Evolutionary conservation across 2,888 invertebrate species (phyloP), one percentile per base, ranked within the genome.

Genomic region (Zaprionus lineosus): DNA sequence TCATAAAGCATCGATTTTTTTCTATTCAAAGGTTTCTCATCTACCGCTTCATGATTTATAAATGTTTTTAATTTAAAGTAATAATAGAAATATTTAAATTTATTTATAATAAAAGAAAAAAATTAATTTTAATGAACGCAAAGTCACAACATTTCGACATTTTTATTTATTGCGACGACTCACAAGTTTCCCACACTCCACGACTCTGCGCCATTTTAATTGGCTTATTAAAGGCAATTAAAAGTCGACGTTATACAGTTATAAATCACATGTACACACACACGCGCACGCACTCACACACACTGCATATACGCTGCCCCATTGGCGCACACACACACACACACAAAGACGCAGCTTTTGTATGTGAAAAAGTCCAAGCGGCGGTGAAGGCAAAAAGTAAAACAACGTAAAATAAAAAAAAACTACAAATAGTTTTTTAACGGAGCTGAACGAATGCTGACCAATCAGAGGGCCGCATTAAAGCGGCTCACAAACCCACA

Each of bases 351-450:
- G n/a, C 50, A 57, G 37, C 58, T 61, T 60, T 75, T 79, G 52
- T 59, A 18, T n/a, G 55, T 50, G 62, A 31, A 73, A n/a, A 66
- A 70, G 58, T 53, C 53, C 68, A 74, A 61, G 59, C 53, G 67
- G 71, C 43, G 63, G 72, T 53, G 65, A 41, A 12, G 14, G 4
- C 43, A 31, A 34, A 36, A 39, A 57, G 60, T 58, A 59, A 58
- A 55, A 15, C 47, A 46, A 37, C 37, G 24, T 41, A 51, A 18
- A 15, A 44, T 34, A 43, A 39, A 12, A 28, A 67, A 56, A 61
- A 64, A 61, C 61, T 64, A 61, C 81, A 83, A 83, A 83, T 77
- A 74, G 68, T 68, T 79, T 69, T 59, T 72, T 63, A 74, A 77
- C 76, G 36, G 47, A 76, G 81, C 81, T 56, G 41, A 41, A 55